These are phyloP conservation scores for Andrena marginata DNA, from an alignment of 2,888 invertebrate species.

Conservation along the genomic window DNA sequence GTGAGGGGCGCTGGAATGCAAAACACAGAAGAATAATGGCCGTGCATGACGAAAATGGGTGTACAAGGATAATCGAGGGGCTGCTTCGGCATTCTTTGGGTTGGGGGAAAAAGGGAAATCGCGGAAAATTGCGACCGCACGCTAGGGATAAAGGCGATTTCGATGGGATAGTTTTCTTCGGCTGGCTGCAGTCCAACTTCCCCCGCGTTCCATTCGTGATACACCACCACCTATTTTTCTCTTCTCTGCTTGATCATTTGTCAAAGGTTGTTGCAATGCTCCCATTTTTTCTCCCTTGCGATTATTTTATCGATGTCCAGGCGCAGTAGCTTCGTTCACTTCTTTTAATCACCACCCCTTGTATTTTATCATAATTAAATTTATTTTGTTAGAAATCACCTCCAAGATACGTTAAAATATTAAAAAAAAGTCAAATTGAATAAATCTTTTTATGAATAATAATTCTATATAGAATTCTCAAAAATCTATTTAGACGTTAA, in stretches of 20 bases:
- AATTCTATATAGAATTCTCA: too few species aligned
- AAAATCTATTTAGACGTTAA: too few species aligned
- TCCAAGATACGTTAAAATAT: too few species aligned
- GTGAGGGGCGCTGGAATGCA: background rate
- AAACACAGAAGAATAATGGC: background rate
- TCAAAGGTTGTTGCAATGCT: constrained; percentile 37
- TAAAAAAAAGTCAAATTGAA: too few species aligned
- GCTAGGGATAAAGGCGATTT: constrained; percentile 64
- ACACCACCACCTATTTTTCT: background rate
- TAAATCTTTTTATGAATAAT: too few species aligned
- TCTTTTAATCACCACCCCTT: background rate
- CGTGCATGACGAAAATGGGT: background rate
- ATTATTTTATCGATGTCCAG: background rate
- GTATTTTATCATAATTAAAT: background rate
- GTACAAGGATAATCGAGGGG: constrained; percentile 10
- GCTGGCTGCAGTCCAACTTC: constrained; percentile 72
- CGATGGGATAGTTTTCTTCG: constrained; percentile 63
- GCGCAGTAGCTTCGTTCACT: background rate
- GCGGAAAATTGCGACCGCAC: constrained; percentile 30
- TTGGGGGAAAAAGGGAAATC: constrained; percentile 11
- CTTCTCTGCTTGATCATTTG: constrained; percentile 29
- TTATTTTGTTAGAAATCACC: background rate
- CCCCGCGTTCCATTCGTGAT: constrained; percentile 6
- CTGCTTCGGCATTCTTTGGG: constrained; percentile 13
- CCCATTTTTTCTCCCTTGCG: constrained; percentile 7